phyloP scores from a whole-genome alignment of 2,113 vertebrate genomes.

The Crotalus tigris region DNA sequence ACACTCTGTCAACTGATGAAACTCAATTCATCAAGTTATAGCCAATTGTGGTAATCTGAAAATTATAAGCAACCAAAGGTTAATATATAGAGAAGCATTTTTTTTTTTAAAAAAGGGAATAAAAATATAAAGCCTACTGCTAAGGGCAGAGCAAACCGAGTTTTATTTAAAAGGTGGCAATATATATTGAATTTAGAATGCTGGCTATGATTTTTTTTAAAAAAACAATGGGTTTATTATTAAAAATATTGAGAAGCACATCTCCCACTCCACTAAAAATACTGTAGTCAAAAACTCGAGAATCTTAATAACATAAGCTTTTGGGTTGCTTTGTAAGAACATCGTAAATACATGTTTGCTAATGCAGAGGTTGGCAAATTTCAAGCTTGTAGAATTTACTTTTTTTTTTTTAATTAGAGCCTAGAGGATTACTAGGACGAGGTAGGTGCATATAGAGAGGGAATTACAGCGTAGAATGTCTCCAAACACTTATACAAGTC shows the following conservation, averaged over 20 bases:
- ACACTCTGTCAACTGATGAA: neutral
- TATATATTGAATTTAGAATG: neutral
- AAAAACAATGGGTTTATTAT: neutral
- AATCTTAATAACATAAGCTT: neutral
- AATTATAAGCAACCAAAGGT: neutral
- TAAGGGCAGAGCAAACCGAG: neutral
- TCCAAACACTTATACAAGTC: neutral
- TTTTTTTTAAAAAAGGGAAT: neutral
- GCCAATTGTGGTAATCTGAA: neutral
- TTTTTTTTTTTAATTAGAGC: neutral
- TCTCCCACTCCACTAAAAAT: neutral
- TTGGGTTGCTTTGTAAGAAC: neutral
- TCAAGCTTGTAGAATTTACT: neutral
- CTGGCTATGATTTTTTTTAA: neutral
- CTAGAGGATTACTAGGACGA: neutral
- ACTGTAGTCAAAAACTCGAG: neutral
- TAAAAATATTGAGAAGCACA: neutral
- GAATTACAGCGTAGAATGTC: neutral
- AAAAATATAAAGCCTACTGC: neutral
- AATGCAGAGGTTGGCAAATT: neutral
- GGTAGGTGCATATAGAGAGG: neutral
- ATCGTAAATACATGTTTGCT: neutral
- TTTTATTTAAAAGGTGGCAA: neutral
- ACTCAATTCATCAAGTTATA: neutral
- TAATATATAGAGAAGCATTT: neutral